These are phyloP conservation scores for Lampris incognitus DNA, from an alignment of 2,113 vertebrate genomes.

Conservation along the genomic window DNA sequence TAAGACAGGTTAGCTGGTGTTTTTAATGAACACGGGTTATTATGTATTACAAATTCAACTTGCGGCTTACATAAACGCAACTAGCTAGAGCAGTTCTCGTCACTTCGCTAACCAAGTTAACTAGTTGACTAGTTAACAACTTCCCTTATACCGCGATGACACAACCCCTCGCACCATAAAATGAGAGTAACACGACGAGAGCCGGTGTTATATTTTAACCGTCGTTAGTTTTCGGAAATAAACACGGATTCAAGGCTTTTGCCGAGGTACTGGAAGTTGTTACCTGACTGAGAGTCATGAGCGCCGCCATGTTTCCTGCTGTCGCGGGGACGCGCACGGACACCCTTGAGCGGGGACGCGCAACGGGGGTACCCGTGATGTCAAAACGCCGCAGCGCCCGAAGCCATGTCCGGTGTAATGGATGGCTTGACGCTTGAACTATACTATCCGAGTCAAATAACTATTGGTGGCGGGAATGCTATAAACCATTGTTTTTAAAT, in stretches of 20 bases:
- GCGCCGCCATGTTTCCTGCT: conserved; percentile 94
- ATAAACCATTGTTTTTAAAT: too few relatives aligned
- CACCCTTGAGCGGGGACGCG: conserved; percentile 64
- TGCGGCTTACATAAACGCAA: background rate
- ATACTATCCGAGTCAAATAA: too few relatives aligned
- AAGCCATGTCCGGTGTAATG: too few relatives aligned
- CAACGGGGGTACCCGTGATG: background rate
- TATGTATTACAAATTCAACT: too few relatives aligned
- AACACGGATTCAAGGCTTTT: conserved; percentile 12
- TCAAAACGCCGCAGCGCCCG: too few relatives aligned
- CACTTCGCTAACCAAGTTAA: conserved; percentile 45
- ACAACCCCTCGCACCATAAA: background rate
- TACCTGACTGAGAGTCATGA: conserved; percentile 90
- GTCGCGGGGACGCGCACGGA: conserved; percentile 75
- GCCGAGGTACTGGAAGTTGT: conserved; percentile 51
- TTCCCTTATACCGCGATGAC: background rate
- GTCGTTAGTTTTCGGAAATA: background rate
- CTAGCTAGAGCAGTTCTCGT: conserved; percentile 7
- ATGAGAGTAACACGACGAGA: accelerated
- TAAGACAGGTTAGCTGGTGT: too few relatives aligned
- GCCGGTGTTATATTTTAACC: background rate
- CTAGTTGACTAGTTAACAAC: conserved; percentile 20
- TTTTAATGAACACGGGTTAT: too few relatives aligned
- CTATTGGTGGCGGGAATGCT: too few relatives aligned
- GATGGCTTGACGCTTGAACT: too few relatives aligned